Percentiles rank a stretch among this genome's conserved stretches.
Conservation (phyloP, 2,113 vertebrate species). For the Pseudorasbora parva region DNA sequence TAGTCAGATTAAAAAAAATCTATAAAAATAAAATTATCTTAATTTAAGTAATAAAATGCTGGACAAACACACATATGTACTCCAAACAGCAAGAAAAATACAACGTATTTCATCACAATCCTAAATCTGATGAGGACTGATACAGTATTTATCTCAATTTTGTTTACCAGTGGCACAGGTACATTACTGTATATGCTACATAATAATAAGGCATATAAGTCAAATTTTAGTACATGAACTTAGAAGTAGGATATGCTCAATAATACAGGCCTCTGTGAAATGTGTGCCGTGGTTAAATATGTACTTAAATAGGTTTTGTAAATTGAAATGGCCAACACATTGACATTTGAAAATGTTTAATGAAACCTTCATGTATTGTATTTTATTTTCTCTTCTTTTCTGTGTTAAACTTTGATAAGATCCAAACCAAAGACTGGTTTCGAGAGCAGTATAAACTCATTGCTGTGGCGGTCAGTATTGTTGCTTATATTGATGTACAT, state of each 20-base stretch:
- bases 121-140: neutral
- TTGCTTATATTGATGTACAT: constrained; percentile 70
- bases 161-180: constrained; percentile 16
- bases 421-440: constrained; percentile 51
- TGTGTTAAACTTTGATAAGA: constrained; percentile 25
- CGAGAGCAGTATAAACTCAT: constrained; percentile 22
- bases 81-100: neutral
- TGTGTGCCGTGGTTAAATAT: neutral
- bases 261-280: constrained; percentile 19
- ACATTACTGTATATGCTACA: no score
- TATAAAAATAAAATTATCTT: neutral
- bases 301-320: neutral
- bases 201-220: neutral
- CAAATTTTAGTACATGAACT: neutral
- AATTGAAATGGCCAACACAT: neutral
- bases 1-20: neutral
- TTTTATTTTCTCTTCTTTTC: neutral
- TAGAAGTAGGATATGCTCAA: neutral
- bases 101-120: neutral
- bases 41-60: neutral
- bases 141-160: constrained; percentile 21
- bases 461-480: constrained; percentile 57
- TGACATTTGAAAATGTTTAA: neutral
- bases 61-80: neutral
- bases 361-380: constrained; percentile 3